Evolutionary conservation across 2,797 vertebrate species (phyloP), one percentile per base, ranked within the genome.

Genomic region (Phrynocephalus vlangalii): DNA sequence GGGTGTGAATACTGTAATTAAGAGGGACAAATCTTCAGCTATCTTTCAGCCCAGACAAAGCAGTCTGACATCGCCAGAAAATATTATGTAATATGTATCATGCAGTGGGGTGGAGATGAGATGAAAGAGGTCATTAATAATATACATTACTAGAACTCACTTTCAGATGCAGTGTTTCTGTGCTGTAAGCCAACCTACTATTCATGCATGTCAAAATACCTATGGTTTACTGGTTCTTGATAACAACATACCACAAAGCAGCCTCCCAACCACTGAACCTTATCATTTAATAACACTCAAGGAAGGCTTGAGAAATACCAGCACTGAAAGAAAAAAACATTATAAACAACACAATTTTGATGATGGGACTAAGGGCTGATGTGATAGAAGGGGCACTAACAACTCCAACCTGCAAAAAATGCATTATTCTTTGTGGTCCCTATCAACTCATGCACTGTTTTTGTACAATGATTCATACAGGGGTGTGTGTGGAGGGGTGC

Each of bases 281-380:
- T 95, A 94, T 92, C 84, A 94, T 91, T 95, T 93, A 94, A 94
- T 92, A 93, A 92, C 91, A 90, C 7, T 87, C 89, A 83, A 67
- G 1, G 50, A 91, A 92, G 84, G 18, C n/a, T 70, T 28, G 60
- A 91, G 91, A 92, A 94, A 90, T 68, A 87, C 8, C 52, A 93
- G 60, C 48, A 15, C 68, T 88, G 33, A 68, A 78, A 87, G 6
- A 86, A 75, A 85, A 85, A 33, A 86, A 38, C 13, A 52, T 67
- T 44, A 26, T 89, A 33, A 85, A 75, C 70, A 56, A 84, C 56
- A 33, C 63, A 85, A 56, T 3, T 10, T 70, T 79, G 70, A 76
- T 1, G 6, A 52, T 87, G 68, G 26, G 38, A 79, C 1, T 20
- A 77, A 85, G 1, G 28, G 0, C 8, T 78, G 30, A 1, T 83